phyloP scores from a whole-genome alignment of 2,113 vertebrate species.

The Chaetura pelagica region DNA sequence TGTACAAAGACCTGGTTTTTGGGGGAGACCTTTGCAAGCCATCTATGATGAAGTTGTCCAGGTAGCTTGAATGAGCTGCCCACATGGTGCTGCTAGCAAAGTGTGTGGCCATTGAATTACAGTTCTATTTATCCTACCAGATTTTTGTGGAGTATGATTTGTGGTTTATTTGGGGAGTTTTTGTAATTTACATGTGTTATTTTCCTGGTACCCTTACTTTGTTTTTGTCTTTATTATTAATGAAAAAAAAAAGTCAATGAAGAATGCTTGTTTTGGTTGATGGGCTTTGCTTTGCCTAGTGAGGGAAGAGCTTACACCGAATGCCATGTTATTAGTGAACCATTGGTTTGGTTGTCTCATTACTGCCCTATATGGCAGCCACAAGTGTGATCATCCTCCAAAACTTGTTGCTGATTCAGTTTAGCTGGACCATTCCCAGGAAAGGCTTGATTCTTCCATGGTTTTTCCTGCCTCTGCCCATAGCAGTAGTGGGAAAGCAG shows the following conservation, averaged over 20 bases:
- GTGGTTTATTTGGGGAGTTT: neutral
- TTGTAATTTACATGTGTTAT: neutral
- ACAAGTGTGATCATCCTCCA: neutral
- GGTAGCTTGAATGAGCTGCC: neutral
- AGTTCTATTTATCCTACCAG: neutral
- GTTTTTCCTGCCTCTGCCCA: neutral
- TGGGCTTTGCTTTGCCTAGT: neutral
- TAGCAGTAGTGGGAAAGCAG: neutral
- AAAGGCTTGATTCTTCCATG: neutral
- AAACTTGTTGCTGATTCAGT: neutral
- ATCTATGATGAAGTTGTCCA: neutral
- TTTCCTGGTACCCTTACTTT: neutral
- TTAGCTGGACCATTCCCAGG: neutral
- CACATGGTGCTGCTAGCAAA: accelerated
- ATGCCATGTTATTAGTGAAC: neutral
- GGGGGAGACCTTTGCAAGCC: neutral
- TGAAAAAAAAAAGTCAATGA: neutral
- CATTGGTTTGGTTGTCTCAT: neutral
- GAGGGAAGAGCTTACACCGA: neutral
- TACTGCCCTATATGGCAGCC: neutral
- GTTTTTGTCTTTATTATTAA: neutral
- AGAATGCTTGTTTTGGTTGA: neutral
- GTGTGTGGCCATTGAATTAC: neutral
- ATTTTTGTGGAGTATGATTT: neutral
- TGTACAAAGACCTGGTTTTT: neutral